Base-by-base conservation (phyloP, 2,888 invertebrate species). In the Cantharis nigra region DNA sequence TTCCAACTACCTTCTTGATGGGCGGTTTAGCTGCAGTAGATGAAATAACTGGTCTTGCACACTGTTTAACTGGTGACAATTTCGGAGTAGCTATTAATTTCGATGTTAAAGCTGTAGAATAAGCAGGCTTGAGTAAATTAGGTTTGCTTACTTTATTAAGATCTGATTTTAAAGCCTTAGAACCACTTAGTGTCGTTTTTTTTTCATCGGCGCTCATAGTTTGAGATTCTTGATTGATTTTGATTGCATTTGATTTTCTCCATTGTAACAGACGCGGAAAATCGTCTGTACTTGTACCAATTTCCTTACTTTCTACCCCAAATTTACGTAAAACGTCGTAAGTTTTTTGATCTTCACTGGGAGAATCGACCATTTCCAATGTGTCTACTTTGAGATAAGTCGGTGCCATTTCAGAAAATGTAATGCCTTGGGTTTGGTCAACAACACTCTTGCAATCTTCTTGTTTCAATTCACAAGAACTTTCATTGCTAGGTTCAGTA, bases 51-150 rank as follows among this genome's bases (percentile, higher is more conserved):
- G 64, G 62, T 18, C 71, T 23, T 10, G 64, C 69, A 18, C 76
- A 85, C 3, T 85, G 82, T 75, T 84, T 87, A 14, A 76, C 74
- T 11, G 82, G 26, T 3, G 84, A 72, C 85, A 9, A 81, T 79
- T 83, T 87, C 88, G 85, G 84, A 7, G 86, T 84, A 20, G 86
- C 82, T 77, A 85, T 88, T 82, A 88, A 87, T n/a, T 49, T 49
- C n/a, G 49, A 49, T 0, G 90, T 89, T 49, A 91, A 81, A 11
- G 89, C 89, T 0, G 89, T 87, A 0, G 90, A 89, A 83, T 90
- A 90, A 7, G 90, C 88, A 16, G 88, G 87, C 71, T 86, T 85
- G 13, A 82, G 78, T 26, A 83, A 71, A 13, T 77, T 65, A 5
- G 84, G 81, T 82, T 85, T 87, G 13, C 30, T 72, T 14, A 69